Evolutionary conservation across 2,797 vertebrate species (phyloP), one percentile per base, ranked within the genome.

Genomic region (Karalla daura): DNA sequence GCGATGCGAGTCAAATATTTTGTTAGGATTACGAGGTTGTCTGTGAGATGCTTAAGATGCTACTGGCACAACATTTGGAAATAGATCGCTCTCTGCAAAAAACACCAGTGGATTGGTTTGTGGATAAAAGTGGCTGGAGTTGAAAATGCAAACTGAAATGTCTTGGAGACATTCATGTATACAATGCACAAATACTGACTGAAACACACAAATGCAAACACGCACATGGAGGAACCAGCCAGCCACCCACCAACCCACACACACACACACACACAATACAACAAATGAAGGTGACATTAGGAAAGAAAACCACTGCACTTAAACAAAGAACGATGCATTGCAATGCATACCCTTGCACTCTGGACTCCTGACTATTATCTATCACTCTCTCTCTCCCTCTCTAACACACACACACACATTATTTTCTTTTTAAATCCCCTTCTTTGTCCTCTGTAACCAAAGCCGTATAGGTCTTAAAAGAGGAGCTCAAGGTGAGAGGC

Each of bases 271-370:
- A 18, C 40, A 60, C 18, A 3, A 13, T 25, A 69, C 39, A 17
- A 45, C 53, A 72, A 63, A 79, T 66, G 49, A 47, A 73, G 52
- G 27, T 75, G 60, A 76, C 53, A 72, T 82, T 65, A 74, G 44
- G 49, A 65, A 28, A 37, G 18, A 51, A 70, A 62, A 59, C 47
- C 32, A 50, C 24, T 63, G 47, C 62, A 60, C 53, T 58, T 70
- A 25, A 70, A 78, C 3, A 12, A 17, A 4, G 37, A 32, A 59
- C 65, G 40, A 61, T 65, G 24, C 47, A 45, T 62, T n/a, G n/a
- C n/a, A n/a, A 53, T 74, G 54, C 37, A 73, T 43, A 61, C 60
- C 36, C 5, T 47, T 33, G 9, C 51, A 44, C 66, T 54, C 24
- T 37, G 63, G 44, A 75, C 25, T 54, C 15, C 33, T 33, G 44